Evolutionary conservation across 2,797 vertebrate genomes (phyloP), one percentile per base, ranked within the genome.

Genomic region (Cichlasoma orientale): DNA sequence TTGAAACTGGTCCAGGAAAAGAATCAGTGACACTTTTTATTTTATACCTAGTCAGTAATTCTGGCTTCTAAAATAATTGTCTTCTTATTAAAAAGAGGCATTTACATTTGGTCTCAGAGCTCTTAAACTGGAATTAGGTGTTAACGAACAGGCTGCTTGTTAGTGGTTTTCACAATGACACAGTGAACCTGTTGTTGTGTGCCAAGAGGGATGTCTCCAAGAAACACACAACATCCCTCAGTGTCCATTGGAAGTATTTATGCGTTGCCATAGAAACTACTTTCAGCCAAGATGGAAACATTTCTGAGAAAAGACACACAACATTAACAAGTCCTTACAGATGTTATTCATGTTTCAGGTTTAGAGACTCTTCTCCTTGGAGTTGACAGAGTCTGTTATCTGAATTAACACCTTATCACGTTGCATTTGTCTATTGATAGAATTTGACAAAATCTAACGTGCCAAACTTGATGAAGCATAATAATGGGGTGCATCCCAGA

Each of bases 211-310:
- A 83, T 69, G 81, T 83, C 72, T 86, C 75, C 19, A 61, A 72
- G 71, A 81, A 71, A 68, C 77, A 75, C 55, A 70, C 83, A 78
- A 21, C 71, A 77, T 82, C 55, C 66, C 72, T 66, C 61, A 44
- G 57, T 72, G 52, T 80, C 72, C 56, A 57, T 59, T 79, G 70
- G 41, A 81, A 75, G 52, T 73, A 76, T 63, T 69, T 72, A 86
- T 16, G 19, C 8, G 82, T 91, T 90, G 83, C 88, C 86, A 88
- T 92, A 79, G 91, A 82, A 87, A 92, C 90, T 29, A 54, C 74
- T 80, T 80, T 74, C 47, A 14, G 9, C 54, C 16, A 19, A 74
- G 66, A 74, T 74, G 68, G 85, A 87, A 88, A 79, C 69, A 81
- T 72, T 77, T 87, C 87, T 56, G 58, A 76, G 79, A 74, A 75